Base-by-base conservation (phyloP, 2,888 invertebrate species). In the Microctonus aethiopoides region DNA sequence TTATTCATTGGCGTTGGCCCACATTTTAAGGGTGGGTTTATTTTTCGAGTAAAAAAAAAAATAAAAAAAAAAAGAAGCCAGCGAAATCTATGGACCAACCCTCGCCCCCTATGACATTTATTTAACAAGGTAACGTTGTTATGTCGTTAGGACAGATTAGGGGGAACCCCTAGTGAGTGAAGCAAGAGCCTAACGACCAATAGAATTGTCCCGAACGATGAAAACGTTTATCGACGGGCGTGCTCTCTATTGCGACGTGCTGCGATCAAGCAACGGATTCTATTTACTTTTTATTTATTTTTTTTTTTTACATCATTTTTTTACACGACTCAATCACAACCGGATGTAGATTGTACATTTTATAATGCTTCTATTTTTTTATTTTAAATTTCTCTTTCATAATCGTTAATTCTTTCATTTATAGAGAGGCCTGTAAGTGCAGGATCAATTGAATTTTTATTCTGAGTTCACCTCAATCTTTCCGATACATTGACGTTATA, bases 71-170 rank as follows among this genome's bases (percentile, higher is more conserved):
- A 56, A n/a, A n/a, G 68, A 73, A 72, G 74, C 67, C 73, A 72
- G 74, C 71, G 74, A 66, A 71, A 74, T 71, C 71, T 72, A 74
- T 77, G 73, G 72, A 73, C 75, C 78, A 76, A 78, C 80, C 82
- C 78, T 78, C 74, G 75, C 70, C 71, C 70, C 74, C 75, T 77
- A 80, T 78, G 80, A 84, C 84, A 81, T 84, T 84, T 83, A 81
- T 83, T 84, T 81, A 83, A 83, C 82, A 81, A 83, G 79, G 81
- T 83, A 83, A 83, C 81, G 80, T 80, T 76, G 79, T 84, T 82
- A 81, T 72, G 75, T 82, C 74, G 83, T 82, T 83, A 81, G 75
- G 74, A 74, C 73, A 74, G 75, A 83, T 83, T 82, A 83, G 81
- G 81, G 46, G 81, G 82, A 77, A 79, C 79, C 79, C 81, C 79